phyloP scores from a whole-genome alignment of 53 echinoderm and acorn worm species.

The Holothuria scabra region DNA sequence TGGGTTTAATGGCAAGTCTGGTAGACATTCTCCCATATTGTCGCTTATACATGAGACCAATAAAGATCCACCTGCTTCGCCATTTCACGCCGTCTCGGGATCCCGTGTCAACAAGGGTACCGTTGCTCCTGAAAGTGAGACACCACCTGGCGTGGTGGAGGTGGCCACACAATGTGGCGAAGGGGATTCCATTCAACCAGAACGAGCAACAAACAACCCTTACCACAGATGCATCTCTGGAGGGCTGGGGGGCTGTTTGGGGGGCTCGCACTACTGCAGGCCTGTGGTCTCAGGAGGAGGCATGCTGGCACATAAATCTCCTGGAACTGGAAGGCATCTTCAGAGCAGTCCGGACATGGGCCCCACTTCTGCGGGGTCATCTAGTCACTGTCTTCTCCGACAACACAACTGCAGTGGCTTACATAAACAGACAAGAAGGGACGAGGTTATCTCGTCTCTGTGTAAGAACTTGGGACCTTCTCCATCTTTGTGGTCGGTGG shows the following conservation, averaged over 20 bases:
- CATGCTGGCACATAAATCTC: constrained; percentile 25
- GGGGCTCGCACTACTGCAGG: constrained; percentile 1
- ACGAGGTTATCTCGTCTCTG: constrained; percentile 20
- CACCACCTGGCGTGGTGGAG: neutral
- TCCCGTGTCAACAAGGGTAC: neutral
- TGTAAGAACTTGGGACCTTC: too few relatives aligned
- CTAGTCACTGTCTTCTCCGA: constrained; percentile 13
- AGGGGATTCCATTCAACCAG: too few relatives aligned
- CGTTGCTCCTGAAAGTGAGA: neutral
- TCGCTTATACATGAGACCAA: constrained; percentile 13
- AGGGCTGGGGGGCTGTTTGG: constrained; percentile 20
- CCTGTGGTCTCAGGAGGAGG: neutral
- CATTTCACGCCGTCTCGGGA: neutral
- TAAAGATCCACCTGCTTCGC: constrained; percentile 28
- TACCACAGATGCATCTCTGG: too few relatives aligned
- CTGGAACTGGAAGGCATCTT: too few relatives aligned
- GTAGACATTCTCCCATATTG: constrained; percentile 28
- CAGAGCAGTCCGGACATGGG: too few relatives aligned
- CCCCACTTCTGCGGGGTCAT: neutral
- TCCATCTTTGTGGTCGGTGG: neutral
- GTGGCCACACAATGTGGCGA: too few relatives aligned
- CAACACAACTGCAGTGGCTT: too few relatives aligned
- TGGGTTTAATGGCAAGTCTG: constrained; percentile 36
- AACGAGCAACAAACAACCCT: neutral
- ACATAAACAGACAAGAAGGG: constrained; percentile 47